These are phyloP conservation scores for Ictalurus furcatus DNA, from an alignment of 2,113 vertebrate genomes.

Conservation along the genomic window DNA sequence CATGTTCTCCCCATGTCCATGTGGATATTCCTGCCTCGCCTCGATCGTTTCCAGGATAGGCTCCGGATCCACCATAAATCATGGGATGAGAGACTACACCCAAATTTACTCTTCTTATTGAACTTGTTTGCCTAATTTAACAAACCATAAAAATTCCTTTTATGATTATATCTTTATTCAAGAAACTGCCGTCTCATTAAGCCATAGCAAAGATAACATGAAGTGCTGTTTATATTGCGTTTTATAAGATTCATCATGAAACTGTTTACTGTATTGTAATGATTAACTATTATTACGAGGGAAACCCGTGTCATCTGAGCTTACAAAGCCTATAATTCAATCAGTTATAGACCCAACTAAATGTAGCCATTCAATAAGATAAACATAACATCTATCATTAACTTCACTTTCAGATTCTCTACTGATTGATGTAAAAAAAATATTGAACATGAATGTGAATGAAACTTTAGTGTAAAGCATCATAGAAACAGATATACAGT, in stretches of 20 bases:
- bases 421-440: not conserved
- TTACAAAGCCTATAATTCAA: not conserved
- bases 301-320: not conserved
- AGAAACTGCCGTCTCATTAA: not conserved
- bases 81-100: not conserved
- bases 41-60: not conserved
- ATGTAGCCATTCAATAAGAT: not conserved
- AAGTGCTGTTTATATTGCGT: not conserved
- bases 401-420: not conserved
- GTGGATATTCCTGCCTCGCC: not conserved
- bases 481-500: too few relatives aligned
- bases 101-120: not conserved
- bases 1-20: too few relatives aligned
- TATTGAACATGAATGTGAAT: not conserved
- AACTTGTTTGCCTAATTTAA: not conserved
- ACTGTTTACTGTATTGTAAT: not conserved
- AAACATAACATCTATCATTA: not conserved
- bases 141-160: not conserved
- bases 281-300: not conserved
- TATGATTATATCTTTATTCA: not conserved
- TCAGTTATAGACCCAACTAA: not conserved
- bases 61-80: not conserved
- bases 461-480: too few relatives aligned
- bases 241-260: not conserved
- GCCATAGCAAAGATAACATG: not conserved